Evolutionary conservation across 2,888 invertebrate species (phyloP), one percentile per base, ranked within the genome.

Genomic region (Mongoloraphidia duomilia): DNA sequence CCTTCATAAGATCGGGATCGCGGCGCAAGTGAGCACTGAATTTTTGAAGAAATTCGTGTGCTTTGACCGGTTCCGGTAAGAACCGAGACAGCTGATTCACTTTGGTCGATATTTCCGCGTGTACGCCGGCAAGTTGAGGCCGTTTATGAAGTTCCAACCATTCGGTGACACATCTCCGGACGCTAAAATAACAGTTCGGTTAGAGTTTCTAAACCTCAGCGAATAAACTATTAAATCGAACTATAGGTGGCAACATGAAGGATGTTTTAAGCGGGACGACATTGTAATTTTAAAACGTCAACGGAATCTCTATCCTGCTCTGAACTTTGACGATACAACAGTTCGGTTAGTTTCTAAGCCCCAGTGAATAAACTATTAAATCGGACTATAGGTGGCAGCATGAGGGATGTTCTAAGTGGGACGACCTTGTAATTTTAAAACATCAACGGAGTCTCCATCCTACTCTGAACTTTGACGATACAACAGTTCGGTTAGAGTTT

Each of bases 61-160:
- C 85, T 64, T 95, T 95, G 49, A 90, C 82, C 0, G 92, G 89
- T 66, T 96, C 95, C 0, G 95, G 93, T 48, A 96, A 71, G 66
- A 87, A 86, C 63, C 88, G 84, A 49, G 84, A 82, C 58, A 82
- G 79, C 56, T 77, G 79, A 46, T 76, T 66, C 10, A 77, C 70
- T 62, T 85, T 86, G 48, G 76, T 67, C 51, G 77, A 75, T 57
- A 89, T 71, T 63, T 87, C 86, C 63, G 79, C 82, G 60, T 85
- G 82, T 41, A 82, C 75, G 17, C 82, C 80, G 1, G 79, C 73
- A 8, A 79, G 74, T 1, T 77, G 73, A 1, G 82, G 76, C 59
- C 81, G 82, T 56, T 83, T 79, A 55, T 90, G 86, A 42, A 90
- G 65, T 56, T 91, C 92, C 1, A 94, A 70, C 82, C 93, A 87